Percentiles rank a stretch among this genome's conserved stretches.
phyloP scores from a whole-genome alignment of 2,797 vertebrate genomes.

The Pseudocheirus occidentalis region DNA sequence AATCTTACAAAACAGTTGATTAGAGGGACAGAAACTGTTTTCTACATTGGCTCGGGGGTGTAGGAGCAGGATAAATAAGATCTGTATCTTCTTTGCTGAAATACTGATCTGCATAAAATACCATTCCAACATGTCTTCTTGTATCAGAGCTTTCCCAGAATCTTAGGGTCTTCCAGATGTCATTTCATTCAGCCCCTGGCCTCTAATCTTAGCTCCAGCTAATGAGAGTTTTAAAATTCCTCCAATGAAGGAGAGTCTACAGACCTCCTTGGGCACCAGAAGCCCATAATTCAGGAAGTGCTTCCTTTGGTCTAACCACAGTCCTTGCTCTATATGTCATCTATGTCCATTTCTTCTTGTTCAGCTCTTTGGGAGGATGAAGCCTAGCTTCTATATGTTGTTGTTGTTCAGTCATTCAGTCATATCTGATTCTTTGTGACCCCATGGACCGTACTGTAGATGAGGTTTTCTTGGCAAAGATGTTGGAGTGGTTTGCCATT shows the following conservation, averaged over 20 bases:
- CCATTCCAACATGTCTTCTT: background rate
- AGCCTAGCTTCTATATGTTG: background rate
- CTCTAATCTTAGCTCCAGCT: background rate
- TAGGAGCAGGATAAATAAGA: background rate
- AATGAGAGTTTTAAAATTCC: background rate
- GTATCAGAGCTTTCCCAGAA: slow-evolving; percentile 12
- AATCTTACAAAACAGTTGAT: background rate
- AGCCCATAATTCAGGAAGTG: slow-evolving; percentile 1
- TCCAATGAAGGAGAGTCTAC: background rate
- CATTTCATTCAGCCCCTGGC: background rate
- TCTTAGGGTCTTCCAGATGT: background rate
- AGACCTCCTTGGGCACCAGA: background rate
- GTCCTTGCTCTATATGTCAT: background rate
- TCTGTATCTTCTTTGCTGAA: background rate
- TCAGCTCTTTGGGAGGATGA: background rate
- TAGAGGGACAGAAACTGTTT: background rate
- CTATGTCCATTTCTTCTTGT: background rate
- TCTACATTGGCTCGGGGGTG: accelerated
- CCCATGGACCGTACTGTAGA: background rate
- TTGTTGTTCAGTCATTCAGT: background rate
- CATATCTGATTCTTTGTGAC: background rate
- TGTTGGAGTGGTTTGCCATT: background rate
- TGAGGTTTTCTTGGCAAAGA: background rate
- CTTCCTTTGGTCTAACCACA: slow-evolving; percentile 11
- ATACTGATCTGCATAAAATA: background rate